Conservation (phyloP, 2,888 invertebrate species). For the Apeira syringaria region DNA sequence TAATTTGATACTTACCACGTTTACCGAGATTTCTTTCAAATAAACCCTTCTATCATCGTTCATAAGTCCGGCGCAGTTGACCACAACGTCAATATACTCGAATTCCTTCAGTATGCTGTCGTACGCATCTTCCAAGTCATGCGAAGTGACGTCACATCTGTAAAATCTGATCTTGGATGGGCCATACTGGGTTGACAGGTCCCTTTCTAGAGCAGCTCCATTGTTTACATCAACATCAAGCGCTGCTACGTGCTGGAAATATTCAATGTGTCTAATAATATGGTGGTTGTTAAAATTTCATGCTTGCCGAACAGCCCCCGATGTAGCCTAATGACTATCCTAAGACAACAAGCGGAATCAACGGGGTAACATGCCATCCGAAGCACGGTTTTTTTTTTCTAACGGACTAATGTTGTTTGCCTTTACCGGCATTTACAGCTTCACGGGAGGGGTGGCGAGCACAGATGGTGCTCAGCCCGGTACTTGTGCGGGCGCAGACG, state of each 20-base stretch:
- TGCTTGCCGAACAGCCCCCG: no score
- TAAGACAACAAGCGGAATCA: no score
- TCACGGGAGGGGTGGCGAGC: no score
- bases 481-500: no score
- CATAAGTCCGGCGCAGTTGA: conserved; percentile 67
- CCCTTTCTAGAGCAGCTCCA: conserved; percentile 43
- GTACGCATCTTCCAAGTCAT: conserved; percentile 44
- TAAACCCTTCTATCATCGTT: conserved; percentile 56
- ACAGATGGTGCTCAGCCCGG: no score
- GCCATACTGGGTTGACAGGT: conserved; percentile 43
- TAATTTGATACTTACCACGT: conserved; percentile 46
- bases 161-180: conserved; percentile 44
- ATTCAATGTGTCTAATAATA: no score
- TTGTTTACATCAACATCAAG: conserved; percentile 45
- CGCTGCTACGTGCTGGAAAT: conserved; percentile 55
- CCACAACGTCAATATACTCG: conserved; percentile 59
- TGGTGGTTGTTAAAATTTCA: no score
- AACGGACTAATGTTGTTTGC: no score
- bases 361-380: no score
- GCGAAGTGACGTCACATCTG: conserved; percentile 55
- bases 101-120: conserved; percentile 44
- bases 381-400: no score
- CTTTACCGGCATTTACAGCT: no score
- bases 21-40: conserved; percentile 59
- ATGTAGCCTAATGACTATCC: no score